A percentile compares a stretch with the other conserved stretches of the same genome.
Evolutionary conservation across 2,113 vertebrate genomes (phyloP).

Genomic region (Cryptoleucopteryx plumbea): DNA sequence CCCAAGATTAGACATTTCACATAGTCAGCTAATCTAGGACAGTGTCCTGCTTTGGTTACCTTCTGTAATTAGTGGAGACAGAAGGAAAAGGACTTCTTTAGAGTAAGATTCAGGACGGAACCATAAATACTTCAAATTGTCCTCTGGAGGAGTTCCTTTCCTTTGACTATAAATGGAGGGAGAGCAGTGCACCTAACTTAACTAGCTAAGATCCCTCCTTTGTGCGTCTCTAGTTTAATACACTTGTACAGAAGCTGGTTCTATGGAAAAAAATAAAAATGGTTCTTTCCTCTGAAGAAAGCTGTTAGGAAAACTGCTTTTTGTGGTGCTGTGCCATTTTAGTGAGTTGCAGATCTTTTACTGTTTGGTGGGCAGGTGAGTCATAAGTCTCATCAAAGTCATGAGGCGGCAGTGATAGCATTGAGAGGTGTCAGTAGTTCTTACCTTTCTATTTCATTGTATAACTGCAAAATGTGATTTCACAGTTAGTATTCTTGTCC

Average conservation of each 20-base stretch:
- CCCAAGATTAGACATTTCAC: not conserved
- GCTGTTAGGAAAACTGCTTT: slow-evolving; percentile 8
- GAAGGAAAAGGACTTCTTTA: not conserved
- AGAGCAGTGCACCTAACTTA: not conserved
- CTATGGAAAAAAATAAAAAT: not conserved
- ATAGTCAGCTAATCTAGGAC: not conserved
- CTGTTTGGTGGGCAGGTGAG: not conserved
- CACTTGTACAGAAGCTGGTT: not conserved
- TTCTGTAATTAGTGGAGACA: not conserved
- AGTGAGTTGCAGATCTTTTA: not conserved
- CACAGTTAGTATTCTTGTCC: not conserved
- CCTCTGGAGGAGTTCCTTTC: slow-evolving; percentile 4
- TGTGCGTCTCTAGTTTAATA: not conserved
- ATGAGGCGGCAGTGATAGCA: not conserved
- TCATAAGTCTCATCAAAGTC: not conserved
- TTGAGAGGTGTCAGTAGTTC: not conserved
- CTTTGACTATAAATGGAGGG: not conserved
- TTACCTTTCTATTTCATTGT: not conserved
- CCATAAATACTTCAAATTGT: not conserved
- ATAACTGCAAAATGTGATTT: not conserved
- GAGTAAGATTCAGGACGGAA: not conserved
- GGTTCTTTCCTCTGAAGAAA: not conserved
- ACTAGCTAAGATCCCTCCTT: not conserved
- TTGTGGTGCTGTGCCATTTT: not conserved
- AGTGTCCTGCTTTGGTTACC: not conserved